phyloP scores from a whole-genome alignment of 1,140 invertebrate species.

The honey bee (Apis mellifera) region Amel_HAv3.1 CM009932.2:14484501-14485000 shows the following conservation, averaged over 20 bases:
- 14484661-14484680: constrained; percentile 62
- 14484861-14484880: too few species aligned
- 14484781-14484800: constrained; percentile 44
- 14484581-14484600: constrained; percentile 69
- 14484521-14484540: constrained; percentile 17
- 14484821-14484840: too few species aligned
- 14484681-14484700: constrained; percentile 63
- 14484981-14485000: constrained; percentile 13
- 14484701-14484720: constrained; percentile 58
- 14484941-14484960: constrained; percentile 37
- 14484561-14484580: not conserved
- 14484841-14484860: not conserved
- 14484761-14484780: constrained; percentile 42
- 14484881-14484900: too few species aligned
- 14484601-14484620: constrained; percentile 70
- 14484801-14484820: constrained; percentile 6
- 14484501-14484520: constrained; percentile 38
- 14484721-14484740: constrained; percentile 63
- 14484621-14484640: constrained; percentile 66
- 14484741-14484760: constrained; percentile 66
- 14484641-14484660: constrained; percentile 71
- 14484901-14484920: not conserved
- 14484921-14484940: not conserved
- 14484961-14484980: constrained; percentile 22
- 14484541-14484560: too few species aligned